These are phyloP conservation scores for Columbina picui DNA, from an alignment of 2,113 vertebrate genomes.

Conservation along the genomic window DNA sequence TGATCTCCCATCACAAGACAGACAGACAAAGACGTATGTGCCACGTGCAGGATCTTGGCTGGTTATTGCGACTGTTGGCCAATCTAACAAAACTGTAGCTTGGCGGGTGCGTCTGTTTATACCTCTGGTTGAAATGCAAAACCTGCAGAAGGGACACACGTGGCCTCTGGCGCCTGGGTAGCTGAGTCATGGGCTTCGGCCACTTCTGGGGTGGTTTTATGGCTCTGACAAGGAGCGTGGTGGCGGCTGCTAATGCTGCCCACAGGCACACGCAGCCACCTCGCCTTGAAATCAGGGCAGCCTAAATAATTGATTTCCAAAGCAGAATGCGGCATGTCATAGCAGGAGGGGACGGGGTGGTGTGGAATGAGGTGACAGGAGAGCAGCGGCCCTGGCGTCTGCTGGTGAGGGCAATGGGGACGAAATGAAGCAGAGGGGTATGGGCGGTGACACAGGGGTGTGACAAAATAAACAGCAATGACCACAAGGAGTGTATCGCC, in stretches of 20 bases:
- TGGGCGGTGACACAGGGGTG: background rate
- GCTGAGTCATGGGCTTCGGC: background rate
- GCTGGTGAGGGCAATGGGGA: accelerated
- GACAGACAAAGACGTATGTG: background rate
- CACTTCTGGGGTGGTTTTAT: background rate
- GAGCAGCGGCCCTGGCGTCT: background rate
- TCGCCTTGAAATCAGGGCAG: slow-evolving; percentile 8
- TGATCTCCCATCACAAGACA: background rate
- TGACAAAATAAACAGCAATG: background rate
- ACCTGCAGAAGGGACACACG: background rate
- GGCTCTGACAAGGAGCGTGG: accelerated
- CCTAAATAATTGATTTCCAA: slow-evolving; percentile 51
- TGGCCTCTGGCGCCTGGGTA: background rate
- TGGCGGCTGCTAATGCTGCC: background rate
- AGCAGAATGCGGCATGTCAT: background rate
- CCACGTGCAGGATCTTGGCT: background rate
- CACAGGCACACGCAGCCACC: background rate
- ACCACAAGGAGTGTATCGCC: accelerated
- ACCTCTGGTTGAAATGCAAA: background rate
- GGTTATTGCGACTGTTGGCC: accelerated
- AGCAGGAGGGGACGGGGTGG: background rate
- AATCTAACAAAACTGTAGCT: background rate
- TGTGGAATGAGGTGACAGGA: background rate
- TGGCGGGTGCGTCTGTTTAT: background rate
- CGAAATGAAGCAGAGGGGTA: background rate